Percentiles rank a stretch among this genome's conserved stretches.
Conservation (phyloP, 2,113 vertebrate genomes). For the Oryzias javanicus region DNA sequence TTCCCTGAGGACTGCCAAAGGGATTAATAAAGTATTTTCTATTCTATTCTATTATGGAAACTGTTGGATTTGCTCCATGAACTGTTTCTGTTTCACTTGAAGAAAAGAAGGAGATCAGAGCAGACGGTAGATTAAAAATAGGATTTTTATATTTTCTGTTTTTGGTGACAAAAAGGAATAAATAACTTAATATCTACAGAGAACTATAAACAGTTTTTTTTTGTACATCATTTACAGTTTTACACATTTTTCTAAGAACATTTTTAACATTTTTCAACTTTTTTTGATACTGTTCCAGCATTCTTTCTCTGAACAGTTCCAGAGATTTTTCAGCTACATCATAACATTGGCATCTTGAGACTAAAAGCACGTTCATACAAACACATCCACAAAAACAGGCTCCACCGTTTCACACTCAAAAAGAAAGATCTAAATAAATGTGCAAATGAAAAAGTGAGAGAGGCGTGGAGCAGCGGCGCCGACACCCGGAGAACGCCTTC, state of each 20-base stretch:
- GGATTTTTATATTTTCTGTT: slow-evolving; percentile 54
- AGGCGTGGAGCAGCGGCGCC: background rate
- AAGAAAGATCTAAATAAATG: background rate
- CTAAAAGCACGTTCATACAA: slow-evolving; percentile 17
- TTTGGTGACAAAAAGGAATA: slow-evolving; percentile 72
- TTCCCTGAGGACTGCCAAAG: no score
- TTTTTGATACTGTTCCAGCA: slow-evolving; percentile 30
- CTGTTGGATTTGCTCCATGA: no score
- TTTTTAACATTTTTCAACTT: slow-evolving; percentile 51
- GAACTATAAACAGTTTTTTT: slow-evolving; percentile 82
- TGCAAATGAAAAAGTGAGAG: background rate
- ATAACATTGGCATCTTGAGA: slow-evolving; percentile 55
- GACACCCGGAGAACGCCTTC: background rate
- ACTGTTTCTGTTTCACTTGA: no score
- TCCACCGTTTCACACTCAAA: background rate
- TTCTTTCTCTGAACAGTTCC: slow-evolving; percentile 28
- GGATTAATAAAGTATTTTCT: no score
- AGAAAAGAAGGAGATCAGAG: background rate
- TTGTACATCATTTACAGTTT: slow-evolving; percentile 83
- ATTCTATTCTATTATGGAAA: no score
- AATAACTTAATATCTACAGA: slow-evolving; percentile 99
- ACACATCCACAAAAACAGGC: slow-evolving; percentile 21
- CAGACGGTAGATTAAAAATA: slow-evolving; percentile 55
- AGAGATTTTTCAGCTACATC: slow-evolving; percentile 41
- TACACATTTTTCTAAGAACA: slow-evolving; percentile 79